Percentiles rank a stretch among this genome's conserved stretches.
These are phyloP conservation scores for Mustela lutreola DNA, from an alignment of 2,113 vertebrate genomes.

Conservation along the genomic window DNA sequence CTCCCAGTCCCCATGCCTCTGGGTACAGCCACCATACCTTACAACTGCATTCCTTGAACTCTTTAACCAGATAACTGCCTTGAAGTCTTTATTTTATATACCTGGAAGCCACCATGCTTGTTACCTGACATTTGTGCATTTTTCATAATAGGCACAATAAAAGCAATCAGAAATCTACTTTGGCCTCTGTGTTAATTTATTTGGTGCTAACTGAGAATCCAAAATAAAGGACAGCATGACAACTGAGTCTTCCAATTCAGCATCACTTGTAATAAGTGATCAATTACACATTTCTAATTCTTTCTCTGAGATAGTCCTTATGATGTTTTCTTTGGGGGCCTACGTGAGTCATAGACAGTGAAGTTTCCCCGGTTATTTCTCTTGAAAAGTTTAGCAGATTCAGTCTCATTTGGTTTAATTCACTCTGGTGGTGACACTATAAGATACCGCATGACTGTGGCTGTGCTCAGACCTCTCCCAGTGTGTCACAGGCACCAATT, in stretches of 20 bases:
- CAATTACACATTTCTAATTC: neutral
- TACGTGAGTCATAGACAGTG: rapidly evolving
- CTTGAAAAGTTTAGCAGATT: neutral
- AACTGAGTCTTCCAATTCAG: neutral
- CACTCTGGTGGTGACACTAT: neutral
- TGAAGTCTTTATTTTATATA: neutral
- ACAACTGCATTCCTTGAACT: rapidly evolving
- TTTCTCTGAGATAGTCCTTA: neutral
- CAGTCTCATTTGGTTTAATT: neutral
- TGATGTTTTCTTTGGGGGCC: neutral
- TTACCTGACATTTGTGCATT: neutral
- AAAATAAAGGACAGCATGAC: neutral
- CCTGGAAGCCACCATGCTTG: neutral
- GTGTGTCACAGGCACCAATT: neutral
- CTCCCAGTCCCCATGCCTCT: neutral
- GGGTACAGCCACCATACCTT: neutral
- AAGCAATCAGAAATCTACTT: neutral
- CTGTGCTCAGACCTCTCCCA: neutral
- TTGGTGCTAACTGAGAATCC: neutral
- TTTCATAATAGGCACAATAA: neutral
- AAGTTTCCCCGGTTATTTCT: neutral
- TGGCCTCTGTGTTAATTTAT: neutral
- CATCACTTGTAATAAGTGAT: neutral
- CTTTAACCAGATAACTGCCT: neutral
- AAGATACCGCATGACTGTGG: rapidly evolving